These are phyloP conservation scores for Zaprionus nigranus DNA, from an alignment of 1,140 invertebrate genomes.

Conservation along the genomic window DNA sequence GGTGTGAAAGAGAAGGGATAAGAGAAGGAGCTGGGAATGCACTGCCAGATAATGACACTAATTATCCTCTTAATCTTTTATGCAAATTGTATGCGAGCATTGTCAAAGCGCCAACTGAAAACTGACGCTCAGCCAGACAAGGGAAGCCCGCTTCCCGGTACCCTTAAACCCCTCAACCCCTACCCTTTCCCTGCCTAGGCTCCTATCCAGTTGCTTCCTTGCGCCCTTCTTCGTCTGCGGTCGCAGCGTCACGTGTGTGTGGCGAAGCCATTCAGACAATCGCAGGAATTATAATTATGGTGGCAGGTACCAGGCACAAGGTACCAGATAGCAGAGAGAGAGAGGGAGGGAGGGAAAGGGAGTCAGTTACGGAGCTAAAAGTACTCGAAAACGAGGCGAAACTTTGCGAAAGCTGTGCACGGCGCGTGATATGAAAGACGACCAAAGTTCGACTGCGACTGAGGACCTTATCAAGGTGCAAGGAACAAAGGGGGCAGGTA, in stretches of 20 bases:
- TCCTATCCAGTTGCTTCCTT: not conserved
- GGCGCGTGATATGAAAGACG: conserved; percentile 75
- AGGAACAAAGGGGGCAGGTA: not conserved
- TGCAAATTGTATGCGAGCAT: conserved; percentile 63
- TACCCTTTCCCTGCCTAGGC: not conserved
- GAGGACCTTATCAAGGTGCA: conserved; percentile 1
- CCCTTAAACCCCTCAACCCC: not conserved
- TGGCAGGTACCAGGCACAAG: conserved; percentile 11
- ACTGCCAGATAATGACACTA: conserved; percentile 71
- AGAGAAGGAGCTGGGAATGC: conserved; percentile 9
- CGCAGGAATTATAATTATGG: conserved; percentile 69
- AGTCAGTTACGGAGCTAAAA: conserved; percentile 1
- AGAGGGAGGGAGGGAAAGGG: not conserved
- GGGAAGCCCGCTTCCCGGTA: not conserved
- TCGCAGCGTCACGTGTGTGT: conserved; percentile 64
- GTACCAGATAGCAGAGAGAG: not conserved
- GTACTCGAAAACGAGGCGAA: conserved; percentile 47
- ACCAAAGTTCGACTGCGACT: conserved; percentile 61
- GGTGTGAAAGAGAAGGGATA: conserved; percentile 8
- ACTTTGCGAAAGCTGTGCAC: conserved; percentile 62
- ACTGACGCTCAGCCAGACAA: conserved; percentile 8
- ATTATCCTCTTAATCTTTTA: conserved; percentile 78
- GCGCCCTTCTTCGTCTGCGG: conserved; percentile 44
- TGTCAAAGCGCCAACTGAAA: conserved; percentile 35
- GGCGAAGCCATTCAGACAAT: conserved; percentile 69